phyloP scores from a whole-genome alignment of 2,113 vertebrate species.

The Cavia porcellus region DNA sequence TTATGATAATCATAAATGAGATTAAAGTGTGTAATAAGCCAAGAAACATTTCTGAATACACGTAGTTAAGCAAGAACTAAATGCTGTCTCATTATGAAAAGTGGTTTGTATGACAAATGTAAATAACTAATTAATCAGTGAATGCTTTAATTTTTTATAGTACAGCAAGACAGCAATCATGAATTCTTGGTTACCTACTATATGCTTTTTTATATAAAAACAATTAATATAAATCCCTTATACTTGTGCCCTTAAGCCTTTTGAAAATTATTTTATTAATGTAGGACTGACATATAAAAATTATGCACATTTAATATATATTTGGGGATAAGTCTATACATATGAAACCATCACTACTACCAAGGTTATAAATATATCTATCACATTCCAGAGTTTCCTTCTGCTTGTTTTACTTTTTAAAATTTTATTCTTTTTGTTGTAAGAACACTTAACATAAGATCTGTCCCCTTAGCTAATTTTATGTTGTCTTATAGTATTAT shows the following conservation, averaged over 20 bases:
- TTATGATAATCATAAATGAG: slow-evolving; percentile 51
- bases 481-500: neutral
- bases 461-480: neutral
- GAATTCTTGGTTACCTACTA: neutral
- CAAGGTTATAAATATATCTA: neutral
- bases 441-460: neutral
- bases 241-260: accelerated
- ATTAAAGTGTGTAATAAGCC: slow-evolving; percentile 11
- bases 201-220: neutral
- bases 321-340: neutral
- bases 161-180: neutral
- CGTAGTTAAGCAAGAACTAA: neutral
- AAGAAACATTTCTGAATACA: neutral
- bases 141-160: neutral
- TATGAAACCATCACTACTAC: neutral
- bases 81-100: neutral
- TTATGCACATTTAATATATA: neutral
- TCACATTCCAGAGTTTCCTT: neutral
- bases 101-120: neutral
- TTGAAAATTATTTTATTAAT: neutral
- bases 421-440: neutral
- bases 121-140: neutral
- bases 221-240: neutral
- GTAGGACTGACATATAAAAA: neutral
- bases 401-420: neutral